Conservation (phyloP, 2,113 vertebrate genomes). For the Sinocyclocheilus grahami region DNA sequence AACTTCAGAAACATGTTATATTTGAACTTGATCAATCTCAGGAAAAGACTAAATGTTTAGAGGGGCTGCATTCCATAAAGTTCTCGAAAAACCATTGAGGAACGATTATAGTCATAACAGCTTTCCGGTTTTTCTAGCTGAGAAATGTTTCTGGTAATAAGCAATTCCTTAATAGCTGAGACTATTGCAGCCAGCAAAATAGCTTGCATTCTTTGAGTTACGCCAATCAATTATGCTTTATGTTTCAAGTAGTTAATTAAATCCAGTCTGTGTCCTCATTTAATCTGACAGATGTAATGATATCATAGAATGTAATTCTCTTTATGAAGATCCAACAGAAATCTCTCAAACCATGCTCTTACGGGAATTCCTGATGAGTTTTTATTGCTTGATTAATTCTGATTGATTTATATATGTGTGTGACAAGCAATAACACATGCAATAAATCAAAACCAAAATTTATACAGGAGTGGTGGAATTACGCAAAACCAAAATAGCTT, state of each 20-base stretch:
- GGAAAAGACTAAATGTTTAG: conserved; percentile 43
- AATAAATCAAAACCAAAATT: conserved; percentile 52
- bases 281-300: conserved; percentile 34
- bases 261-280: conserved; percentile 28
- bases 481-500: conserved; percentile 46
- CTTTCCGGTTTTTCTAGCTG: conserved; percentile 20
- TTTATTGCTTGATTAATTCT: conserved; percentile 35
- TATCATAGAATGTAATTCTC: conserved; percentile 13
- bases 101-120: conserved; percentile 31
- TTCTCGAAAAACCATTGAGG: conserved; percentile 28
- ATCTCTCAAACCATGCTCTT: conserved; percentile 23
- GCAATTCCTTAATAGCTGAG: conserved; percentile 21
- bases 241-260: conserved; percentile 33
- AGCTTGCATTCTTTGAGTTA: conserved; percentile 2
- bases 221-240: conserved; percentile 5
- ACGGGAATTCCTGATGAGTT: conserved; percentile 43
- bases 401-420: conserved; percentile 53
- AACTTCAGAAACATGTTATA: conserved; percentile 48
- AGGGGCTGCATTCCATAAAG: conserved; percentile 38
- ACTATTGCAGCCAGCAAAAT: conserved; percentile 25
- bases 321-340: conserved; percentile 4
- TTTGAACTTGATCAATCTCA: conserved; percentile 31
- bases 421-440: conserved; percentile 50
- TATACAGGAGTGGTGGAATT: conserved; percentile 38
- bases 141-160: conserved; percentile 34